phyloP scores from a whole-genome alignment of 2,888 invertebrate genomes.

The Torymus texanus region DNA sequence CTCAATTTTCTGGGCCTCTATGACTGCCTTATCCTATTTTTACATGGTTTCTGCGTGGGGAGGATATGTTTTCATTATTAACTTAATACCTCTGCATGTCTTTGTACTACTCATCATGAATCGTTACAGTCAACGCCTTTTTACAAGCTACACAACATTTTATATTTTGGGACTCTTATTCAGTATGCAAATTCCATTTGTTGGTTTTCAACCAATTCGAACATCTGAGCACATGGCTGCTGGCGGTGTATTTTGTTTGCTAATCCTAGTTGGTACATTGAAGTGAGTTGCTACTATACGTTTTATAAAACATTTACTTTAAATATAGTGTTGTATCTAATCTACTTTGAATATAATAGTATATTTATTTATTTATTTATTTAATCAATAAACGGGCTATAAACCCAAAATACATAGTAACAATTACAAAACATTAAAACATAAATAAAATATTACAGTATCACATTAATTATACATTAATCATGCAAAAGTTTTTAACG shows the following conservation, averaged over 20 bases:
- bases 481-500: too few relatives aligned
- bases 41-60: conserved; percentile 99
- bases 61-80: conserved; percentile 99
- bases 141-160: conserved; percentile 97
- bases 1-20: conserved; percentile 96
- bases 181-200: conserved; percentile 98
- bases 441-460: neutral
- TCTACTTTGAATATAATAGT: neutral
- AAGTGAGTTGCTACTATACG: conserved; percentile 74
- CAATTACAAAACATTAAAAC: too few relatives aligned
- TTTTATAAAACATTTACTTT: neutral
- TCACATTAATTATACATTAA: too few relatives aligned
- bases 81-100: conserved; percentile 98
- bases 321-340: neutral
- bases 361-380: too few relatives aligned
- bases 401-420: too few relatives aligned
- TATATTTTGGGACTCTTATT: conserved; percentile 95
- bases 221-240: conserved; percentile 99
- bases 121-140: conserved; percentile 91
- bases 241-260: conserved; percentile 93
- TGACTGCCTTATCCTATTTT: conserved; percentile 97
- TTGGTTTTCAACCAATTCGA: conserved; percentile 98
- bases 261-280: conserved; percentile 91
- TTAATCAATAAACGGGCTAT: too few relatives aligned
- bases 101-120: conserved; percentile 97